Conservation (phyloP, 2,888 invertebrate genomes). For the Tetragnatha montana region DNA sequence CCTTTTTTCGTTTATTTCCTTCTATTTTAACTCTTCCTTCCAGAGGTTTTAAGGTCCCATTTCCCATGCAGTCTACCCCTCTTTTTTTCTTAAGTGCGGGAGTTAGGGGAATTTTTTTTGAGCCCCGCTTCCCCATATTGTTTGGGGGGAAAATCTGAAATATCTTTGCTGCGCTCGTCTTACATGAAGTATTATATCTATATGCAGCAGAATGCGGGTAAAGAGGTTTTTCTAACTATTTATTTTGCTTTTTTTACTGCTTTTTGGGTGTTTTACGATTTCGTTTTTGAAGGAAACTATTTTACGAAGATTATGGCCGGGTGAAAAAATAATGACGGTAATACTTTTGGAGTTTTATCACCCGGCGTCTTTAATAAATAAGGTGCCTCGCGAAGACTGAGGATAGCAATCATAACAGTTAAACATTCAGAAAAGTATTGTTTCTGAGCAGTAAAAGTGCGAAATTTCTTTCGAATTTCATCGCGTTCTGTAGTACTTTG, state of each 20-base stretch:
- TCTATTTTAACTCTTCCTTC: conserved; percentile 37
- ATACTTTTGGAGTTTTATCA: not conserved
- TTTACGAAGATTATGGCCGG: not conserved
- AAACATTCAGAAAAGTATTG: not conserved
- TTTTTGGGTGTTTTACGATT: not conserved
- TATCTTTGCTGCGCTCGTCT: conserved; percentile 1
- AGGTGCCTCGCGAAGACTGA: not conserved
- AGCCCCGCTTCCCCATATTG: not conserved
- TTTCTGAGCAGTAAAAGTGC: not conserved
- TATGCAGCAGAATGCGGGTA: not conserved
- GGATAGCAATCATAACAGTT: not conserved
- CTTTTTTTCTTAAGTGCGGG: conserved; percentile 34
- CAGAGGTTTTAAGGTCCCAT: conserved; percentile 30
- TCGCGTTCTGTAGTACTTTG: too few species aligned
- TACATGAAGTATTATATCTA: conserved; percentile 13
- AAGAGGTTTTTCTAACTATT: conserved; percentile 17
- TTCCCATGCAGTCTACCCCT: conserved; percentile 37
- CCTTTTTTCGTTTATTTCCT: conserved; percentile 30
- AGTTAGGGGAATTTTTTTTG: conserved; percentile 29
- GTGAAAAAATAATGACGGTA: not conserved
- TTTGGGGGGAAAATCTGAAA: conserved; percentile 22
- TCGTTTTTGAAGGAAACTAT: not conserved
- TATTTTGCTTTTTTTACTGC: not conserved
- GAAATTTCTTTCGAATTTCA: not conserved
- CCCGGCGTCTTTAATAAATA: not conserved